A percentile compares a stretch with the other conserved stretches of the same genome.
phyloP scores from a whole-genome alignment of 2,888 invertebrate species.

The Cataglyphis livida region DNA sequence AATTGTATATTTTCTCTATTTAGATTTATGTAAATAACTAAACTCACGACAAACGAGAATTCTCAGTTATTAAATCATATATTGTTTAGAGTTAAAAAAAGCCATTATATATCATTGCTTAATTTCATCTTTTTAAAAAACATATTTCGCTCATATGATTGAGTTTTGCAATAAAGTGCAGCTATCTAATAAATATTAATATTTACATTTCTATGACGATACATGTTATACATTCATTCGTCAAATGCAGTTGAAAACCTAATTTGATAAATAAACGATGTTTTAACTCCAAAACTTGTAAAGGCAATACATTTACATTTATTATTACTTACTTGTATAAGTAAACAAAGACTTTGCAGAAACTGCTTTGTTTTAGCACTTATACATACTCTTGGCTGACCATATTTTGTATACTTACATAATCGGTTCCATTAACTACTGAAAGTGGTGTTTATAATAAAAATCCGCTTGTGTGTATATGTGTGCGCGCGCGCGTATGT shows the following conservation, averaged over 20 bases:
- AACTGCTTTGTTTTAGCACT: not conserved
- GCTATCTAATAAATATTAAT: not conserved
- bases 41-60: not conserved
- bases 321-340: not conserved
- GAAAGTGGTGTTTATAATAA: slow-evolving; percentile 4
- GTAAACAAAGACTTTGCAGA: slow-evolving; percentile 10
- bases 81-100: not conserved
- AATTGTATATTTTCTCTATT: not conserved
- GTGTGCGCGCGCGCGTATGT: not conserved
- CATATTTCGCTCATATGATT: not conserved
- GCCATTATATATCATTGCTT: not conserved
- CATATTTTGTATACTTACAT: slow-evolving; percentile 15
- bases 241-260: slow-evolving; percentile 14
- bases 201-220: not conserved
- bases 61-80: not conserved
- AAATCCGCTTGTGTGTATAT: slow-evolving; percentile 55
- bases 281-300: slow-evolving; percentile 16
- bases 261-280: slow-evolving; percentile 28
- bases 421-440: slow-evolving; percentile 13
- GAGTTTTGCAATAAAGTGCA: not conserved
- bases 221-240: not conserved
- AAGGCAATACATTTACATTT: not conserved
- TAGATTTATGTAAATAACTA: not conserved
- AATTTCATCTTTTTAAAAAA: not conserved
- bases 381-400: slow-evolving; percentile 6